These are phyloP conservation scores for Miichthys miiuy DNA, from an alignment of 2,797 vertebrate species.

Conservation along the genomic window DNA sequence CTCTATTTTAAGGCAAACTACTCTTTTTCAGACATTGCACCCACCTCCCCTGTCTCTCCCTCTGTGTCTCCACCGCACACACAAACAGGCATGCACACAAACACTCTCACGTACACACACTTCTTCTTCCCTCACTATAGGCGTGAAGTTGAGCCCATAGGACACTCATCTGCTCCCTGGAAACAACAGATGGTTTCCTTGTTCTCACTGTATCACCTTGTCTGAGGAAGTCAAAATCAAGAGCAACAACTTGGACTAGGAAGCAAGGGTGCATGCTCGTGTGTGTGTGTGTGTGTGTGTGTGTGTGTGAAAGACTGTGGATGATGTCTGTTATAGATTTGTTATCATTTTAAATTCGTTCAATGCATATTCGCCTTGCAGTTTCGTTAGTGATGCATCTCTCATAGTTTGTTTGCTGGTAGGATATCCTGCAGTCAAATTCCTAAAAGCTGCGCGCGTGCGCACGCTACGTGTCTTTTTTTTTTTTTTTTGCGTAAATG, in stretches of 20 bases:
- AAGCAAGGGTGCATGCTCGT: constrained; percentile 11
- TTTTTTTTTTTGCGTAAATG: constrained; percentile 37
- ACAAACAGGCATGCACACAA: background rate
- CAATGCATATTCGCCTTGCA: constrained; percentile 22
- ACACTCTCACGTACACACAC: constrained; percentile 5
- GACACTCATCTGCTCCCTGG: constrained; percentile 71
- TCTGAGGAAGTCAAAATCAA: constrained; percentile 69
- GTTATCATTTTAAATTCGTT: constrained; percentile 36
- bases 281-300: background rate
- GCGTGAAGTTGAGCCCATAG: constrained; percentile 72
- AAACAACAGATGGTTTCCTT: constrained; percentile 79
- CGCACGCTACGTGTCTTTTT: constrained; percentile 38
- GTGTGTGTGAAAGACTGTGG: background rate
- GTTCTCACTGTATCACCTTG: constrained; percentile 69
- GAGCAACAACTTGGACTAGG: constrained; percentile 51
- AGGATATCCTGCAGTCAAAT: constrained; percentile 75
- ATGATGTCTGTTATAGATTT: background rate
- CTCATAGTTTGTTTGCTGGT: constrained; percentile 56
- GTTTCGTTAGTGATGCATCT: constrained; percentile 37
- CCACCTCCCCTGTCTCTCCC: background rate
- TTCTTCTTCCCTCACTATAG: constrained; percentile 29
- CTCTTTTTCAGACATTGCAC: background rate
- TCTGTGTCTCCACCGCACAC: background rate
- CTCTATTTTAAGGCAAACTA: background rate
- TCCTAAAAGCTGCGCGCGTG: constrained; percentile 62